These are phyloP conservation scores for Castor canadensis DNA, from an alignment of 2,113 vertebrate genomes.

Conservation along the genomic window DNA sequence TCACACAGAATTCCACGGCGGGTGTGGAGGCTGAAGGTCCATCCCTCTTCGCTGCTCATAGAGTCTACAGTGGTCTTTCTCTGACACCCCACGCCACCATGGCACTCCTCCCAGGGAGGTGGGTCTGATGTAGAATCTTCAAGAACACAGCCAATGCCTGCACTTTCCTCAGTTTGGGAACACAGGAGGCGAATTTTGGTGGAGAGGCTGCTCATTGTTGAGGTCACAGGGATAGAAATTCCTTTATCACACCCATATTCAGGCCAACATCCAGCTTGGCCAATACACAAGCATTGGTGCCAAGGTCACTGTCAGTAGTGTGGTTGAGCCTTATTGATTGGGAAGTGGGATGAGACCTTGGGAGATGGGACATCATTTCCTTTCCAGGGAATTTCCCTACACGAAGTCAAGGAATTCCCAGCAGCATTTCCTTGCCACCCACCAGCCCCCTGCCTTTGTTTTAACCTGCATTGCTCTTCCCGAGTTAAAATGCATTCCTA, in stretches of 20 bases:
- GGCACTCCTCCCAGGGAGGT: background rate
- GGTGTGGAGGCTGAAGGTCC: too few species aligned
- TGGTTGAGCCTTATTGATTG: background rate
- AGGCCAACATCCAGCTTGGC: background rate
- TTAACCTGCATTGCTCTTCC: background rate
- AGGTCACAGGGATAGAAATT: background rate
- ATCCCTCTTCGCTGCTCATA: background rate
- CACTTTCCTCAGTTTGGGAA: background rate
- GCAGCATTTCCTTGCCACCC: fast-evolving
- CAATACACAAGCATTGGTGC: background rate
- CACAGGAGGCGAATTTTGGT: background rate
- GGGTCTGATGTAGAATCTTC: background rate
- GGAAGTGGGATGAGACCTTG: too few species aligned
- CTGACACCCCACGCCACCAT: background rate
- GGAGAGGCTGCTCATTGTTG: background rate
- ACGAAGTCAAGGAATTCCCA: fast-evolving
- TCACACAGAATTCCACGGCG: too few species aligned
- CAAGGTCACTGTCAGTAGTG: background rate
- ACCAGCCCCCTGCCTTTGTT: too few species aligned
- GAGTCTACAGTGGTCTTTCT: background rate
- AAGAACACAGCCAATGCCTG: background rate
- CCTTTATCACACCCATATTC: background rate
- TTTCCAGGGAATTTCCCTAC: too few species aligned
- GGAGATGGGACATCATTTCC: background rate
- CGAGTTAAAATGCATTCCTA: background rate